Percentiles rank a stretch among this genome's conserved stretches.
Conservation (phyloP, 2,888 invertebrate genomes). For the Pocota personata region DNA sequence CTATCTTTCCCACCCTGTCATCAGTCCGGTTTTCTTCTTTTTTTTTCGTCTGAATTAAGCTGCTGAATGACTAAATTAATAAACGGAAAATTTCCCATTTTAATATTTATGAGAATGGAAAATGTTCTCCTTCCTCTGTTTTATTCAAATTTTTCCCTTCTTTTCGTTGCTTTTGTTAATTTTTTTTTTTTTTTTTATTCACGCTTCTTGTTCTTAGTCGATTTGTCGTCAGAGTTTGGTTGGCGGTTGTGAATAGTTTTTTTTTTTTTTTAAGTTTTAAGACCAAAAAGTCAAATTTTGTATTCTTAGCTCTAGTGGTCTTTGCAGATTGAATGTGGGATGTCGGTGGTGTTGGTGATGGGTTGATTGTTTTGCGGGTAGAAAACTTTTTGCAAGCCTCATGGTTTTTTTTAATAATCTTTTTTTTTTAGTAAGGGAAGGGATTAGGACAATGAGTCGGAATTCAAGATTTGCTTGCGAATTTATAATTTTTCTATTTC, state of each 20-base stretch:
- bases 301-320: slow-evolving; percentile 11
- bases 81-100: slow-evolving; percentile 73
- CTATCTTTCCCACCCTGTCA: slow-evolving; percentile 29
- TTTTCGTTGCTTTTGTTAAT: not conserved
- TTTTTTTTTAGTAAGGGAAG: not conserved
- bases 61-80: slow-evolving; percentile 74
- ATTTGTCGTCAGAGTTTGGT: slow-evolving; percentile 57
- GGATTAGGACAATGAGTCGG: slow-evolving; percentile 20
- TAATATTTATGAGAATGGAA: slow-evolving; percentile 73
- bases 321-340: not conserved
- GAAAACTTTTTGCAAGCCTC: not conserved
- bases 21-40: slow-evolving; percentile 9
- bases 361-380: slow-evolving; percentile 15
- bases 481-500: not conserved
- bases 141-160: slow-evolving; percentile 66
- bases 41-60: slow-evolving; percentile 62
- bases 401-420: not conserved
- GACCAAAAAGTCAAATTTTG: slow-evolving; percentile 55
- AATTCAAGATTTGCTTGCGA: not conserved
- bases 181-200: slow-evolving; percentile 5
- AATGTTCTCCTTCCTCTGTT: slow-evolving; percentile 54
- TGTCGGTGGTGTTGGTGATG: not conserved
- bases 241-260: not conserved
- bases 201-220: slow-evolving; percentile 39
- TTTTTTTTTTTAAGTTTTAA: slow-evolving; percentile 11